Percentiles rank a stretch among this genome's conserved stretches.
Evolutionary conservation across 2,797 vertebrate genomes (phyloP).

Genomic region (Cyclura pinguis): DNA sequence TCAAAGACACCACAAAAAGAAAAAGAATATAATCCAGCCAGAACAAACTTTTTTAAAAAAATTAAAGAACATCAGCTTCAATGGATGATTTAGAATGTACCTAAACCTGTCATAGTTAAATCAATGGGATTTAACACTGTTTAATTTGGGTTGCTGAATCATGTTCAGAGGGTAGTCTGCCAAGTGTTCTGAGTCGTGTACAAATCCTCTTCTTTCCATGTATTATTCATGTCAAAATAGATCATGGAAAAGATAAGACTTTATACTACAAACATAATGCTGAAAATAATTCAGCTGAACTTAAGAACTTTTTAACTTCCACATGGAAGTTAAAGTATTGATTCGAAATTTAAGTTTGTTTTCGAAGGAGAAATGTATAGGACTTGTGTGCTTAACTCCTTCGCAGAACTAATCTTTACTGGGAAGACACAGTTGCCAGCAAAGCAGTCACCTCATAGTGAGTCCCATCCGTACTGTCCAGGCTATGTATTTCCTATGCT

Average conservation of each 20-base stretch:
- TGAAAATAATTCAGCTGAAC: background rate
- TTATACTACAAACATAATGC: background rate
- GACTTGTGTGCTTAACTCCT: background rate
- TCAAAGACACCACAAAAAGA: slow-evolving; percentile 31
- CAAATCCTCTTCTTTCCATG: slow-evolving; percentile 19
- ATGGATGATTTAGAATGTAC: background rate
- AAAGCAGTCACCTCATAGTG: background rate
- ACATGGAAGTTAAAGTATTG: background rate
- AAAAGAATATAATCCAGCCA: slow-evolving; percentile 40
- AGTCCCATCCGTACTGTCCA: background rate
- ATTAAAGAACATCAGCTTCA: background rate
- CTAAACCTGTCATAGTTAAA: slow-evolving; percentile 3
- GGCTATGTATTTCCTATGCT: background rate
- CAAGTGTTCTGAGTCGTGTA: slow-evolving; percentile 32
- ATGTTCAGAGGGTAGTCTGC: background rate
- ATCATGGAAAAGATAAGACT: background rate
- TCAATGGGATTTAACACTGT: background rate
- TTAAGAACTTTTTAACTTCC: background rate
- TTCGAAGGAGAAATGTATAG: background rate
- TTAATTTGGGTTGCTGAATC: background rate
- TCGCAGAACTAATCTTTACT: background rate
- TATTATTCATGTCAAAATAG: slow-evolving; percentile 19
- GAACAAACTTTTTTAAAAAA: slow-evolving; percentile 3
- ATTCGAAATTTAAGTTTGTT: background rate
- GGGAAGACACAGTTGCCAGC: background rate